These are phyloP conservation scores for Bostrychus sinensis DNA, from an alignment of 2,113 vertebrate species.

Conservation along the genomic window DNA sequence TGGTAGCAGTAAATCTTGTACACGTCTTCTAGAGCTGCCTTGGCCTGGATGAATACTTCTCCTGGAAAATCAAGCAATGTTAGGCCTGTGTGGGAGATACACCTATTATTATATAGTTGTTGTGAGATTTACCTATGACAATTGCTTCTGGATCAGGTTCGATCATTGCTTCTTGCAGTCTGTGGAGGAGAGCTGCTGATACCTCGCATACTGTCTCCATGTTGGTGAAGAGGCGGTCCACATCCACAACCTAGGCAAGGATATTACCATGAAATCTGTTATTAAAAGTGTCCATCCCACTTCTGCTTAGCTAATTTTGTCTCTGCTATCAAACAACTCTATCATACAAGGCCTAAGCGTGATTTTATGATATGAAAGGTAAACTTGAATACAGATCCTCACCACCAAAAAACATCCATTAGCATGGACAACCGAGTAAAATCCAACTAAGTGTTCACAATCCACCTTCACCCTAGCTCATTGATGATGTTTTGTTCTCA, in stretches of 20 bases:
- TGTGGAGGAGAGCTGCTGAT: slow-evolving; percentile 87
- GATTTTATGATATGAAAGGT: too few relatives aligned
- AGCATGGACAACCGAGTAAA: too few relatives aligned
- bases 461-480: too few relatives aligned
- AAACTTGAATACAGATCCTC: too few relatives aligned
- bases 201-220: slow-evolving; percentile 91
- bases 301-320: neutral
- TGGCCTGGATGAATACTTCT: slow-evolving; percentile 91
- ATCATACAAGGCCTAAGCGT: too few relatives aligned
- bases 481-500: too few relatives aligned
- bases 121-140: slow-evolving; percentile 83
- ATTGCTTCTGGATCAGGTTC: slow-evolving; percentile 88
- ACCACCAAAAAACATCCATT: too few relatives aligned
- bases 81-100: neutral
- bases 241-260: slow-evolving; percentile 85
- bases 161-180: slow-evolving; percentile 85
- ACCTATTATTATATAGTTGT: neutral
- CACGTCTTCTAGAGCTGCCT: slow-evolving; percentile 89
- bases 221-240: slow-evolving; percentile 94
- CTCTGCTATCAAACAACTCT: too few relatives aligned
- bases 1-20: slow-evolving; percentile 98
- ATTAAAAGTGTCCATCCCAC: too few relatives aligned
- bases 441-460: too few relatives aligned
- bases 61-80: slow-evolving; percentile 75
- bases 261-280: neutral